phyloP scores from a whole-genome alignment of 2,888 invertebrate species.

The Mythimna pallens region DNA sequence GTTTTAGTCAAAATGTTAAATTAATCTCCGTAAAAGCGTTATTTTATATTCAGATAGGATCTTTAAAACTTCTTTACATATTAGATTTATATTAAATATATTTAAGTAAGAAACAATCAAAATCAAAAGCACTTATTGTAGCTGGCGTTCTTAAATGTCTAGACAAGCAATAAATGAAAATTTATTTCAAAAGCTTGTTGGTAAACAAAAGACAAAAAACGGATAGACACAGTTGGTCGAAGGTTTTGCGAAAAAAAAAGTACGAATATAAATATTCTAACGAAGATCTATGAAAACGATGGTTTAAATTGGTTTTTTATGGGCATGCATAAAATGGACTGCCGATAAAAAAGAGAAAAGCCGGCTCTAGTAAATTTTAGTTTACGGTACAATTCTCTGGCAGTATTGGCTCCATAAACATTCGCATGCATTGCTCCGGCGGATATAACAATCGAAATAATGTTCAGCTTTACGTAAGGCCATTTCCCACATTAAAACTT shows the following conservation, averaged over 20 bases:
- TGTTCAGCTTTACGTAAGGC: conserved; percentile 70
- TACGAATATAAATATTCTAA: conserved; percentile 57
- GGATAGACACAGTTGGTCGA: not conserved
- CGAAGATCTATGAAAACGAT: conserved; percentile 64
- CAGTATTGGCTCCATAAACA: conserved; percentile 82
- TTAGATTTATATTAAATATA: conserved; percentile 12
- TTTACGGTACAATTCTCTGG: conserved; percentile 78
- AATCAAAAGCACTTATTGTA: conserved; percentile 12
- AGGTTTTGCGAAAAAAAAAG: conserved; percentile 27
- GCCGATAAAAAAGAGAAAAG: conserved; percentile 77
- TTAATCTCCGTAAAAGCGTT: conserved; percentile 21
- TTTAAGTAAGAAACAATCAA: conserved; percentile 25
- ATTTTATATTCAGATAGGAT: conserved; percentile 14
- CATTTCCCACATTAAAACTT: conserved; percentile 75
- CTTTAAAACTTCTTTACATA: conserved; percentile 8
- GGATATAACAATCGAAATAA: conserved; percentile 78
- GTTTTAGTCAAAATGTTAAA: not conserved
- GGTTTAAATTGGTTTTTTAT: conserved; percentile 73
- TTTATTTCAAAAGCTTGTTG: conserved; percentile 29
- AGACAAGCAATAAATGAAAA: conserved; percentile 33
- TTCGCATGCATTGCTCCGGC: conserved; percentile 77
- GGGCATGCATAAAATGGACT: conserved; percentile 73
- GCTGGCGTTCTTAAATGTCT: conserved; percentile 8
- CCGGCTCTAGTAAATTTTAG: conserved; percentile 81
- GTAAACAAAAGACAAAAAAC: conserved; percentile 14